phyloP scores from a whole-genome alignment of 2,113 vertebrate genomes.

The Atrichornis clamosus region DNA sequence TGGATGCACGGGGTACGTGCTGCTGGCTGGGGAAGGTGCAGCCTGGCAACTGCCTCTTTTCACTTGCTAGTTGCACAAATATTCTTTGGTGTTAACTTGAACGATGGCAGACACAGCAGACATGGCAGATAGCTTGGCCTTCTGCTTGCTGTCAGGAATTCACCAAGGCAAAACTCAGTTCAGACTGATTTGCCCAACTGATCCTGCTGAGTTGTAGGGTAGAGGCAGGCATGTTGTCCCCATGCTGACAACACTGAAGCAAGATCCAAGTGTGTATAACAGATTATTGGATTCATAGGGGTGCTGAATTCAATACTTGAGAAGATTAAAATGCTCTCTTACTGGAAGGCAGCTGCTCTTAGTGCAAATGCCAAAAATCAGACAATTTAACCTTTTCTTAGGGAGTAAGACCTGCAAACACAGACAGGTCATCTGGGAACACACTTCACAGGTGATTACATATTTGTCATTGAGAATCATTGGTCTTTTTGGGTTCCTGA shows the following conservation, averaged over 20 bases:
- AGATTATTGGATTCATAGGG: background rate
- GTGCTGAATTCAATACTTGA: background rate
- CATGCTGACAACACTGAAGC: background rate
- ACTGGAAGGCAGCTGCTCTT: background rate
- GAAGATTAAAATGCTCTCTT: background rate
- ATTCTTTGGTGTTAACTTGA: background rate
- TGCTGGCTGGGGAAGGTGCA: background rate
- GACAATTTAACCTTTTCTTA: background rate
- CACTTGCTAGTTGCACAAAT: background rate
- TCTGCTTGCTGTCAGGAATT: background rate
- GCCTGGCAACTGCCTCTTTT: background rate
- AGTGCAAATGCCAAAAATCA: background rate
- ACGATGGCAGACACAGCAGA: background rate
- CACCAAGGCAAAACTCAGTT: background rate
- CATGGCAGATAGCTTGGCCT: background rate
- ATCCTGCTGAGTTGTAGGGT: background rate
- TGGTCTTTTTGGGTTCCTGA: background rate
- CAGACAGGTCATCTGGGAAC: background rate
- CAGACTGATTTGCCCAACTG: background rate
- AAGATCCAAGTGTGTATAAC: background rate
- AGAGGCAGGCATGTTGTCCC: background rate
- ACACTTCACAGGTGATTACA: background rate
- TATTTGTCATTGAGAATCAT: background rate
- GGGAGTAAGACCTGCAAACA: background rate
- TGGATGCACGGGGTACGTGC: rapidly evolving